Percentiles rank a stretch among this genome's conserved stretches.
Conservation (phyloP, 2,113 vertebrate species). For the Mastomys natalensis region DNA sequence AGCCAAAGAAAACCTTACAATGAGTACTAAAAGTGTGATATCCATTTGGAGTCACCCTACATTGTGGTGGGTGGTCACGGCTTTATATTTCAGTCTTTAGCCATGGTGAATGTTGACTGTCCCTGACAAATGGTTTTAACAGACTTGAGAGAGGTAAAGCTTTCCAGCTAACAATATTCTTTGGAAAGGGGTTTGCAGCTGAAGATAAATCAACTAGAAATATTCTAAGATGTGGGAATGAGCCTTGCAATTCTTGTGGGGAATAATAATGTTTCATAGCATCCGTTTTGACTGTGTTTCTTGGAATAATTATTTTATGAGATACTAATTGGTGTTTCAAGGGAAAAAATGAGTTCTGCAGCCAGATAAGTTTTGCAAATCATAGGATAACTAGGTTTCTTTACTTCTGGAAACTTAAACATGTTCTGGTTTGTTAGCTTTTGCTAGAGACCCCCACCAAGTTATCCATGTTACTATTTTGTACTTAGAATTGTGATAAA, state of each 20-base stretch:
- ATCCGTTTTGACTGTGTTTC: not conserved
- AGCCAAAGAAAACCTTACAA: not conserved
- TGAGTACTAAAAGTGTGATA: constrained; percentile 1
- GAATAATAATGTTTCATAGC: not conserved
- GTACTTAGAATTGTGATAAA: not conserved
- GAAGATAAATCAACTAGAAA: not conserved
- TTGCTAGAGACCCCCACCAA: not conserved
- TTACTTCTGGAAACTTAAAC: constrained; percentile 56
- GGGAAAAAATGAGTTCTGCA: constrained; percentile 12
- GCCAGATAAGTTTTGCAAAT: constrained; percentile 33
- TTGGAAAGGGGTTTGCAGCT: not conserved
- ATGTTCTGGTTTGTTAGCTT: not conserved
- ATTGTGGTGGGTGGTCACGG: not conserved
- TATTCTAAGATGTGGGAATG: constrained; percentile 21
- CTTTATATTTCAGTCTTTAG: not conserved
- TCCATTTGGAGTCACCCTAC: not conserved
- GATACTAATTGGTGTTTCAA: not conserved
- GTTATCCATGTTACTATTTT: not conserved
- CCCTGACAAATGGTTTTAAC: not conserved
- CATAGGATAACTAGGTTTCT: not conserved
- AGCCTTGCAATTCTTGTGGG: not conserved
- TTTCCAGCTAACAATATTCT: constrained; percentile 26
- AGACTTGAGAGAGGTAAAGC: not conserved
- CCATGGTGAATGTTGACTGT: not conserved
- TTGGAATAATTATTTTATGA: constrained; percentile 50